phyloP scores from a whole-genome alignment of 2,888 invertebrate genomes.

The Sinelater perroti region DNA sequence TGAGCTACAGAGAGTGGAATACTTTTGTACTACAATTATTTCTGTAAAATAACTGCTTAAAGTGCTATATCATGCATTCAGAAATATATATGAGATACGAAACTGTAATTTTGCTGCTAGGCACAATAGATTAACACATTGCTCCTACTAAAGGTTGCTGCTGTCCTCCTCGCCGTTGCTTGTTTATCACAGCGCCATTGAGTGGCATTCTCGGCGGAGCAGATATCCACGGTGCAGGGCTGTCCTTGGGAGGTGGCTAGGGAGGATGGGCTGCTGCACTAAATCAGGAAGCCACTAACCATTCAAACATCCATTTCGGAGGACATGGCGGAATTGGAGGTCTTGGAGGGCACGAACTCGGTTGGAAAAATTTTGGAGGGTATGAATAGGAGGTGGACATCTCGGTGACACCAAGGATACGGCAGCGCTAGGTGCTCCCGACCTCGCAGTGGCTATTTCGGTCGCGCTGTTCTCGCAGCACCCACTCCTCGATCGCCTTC shows the following conservation, averaged over 20 bases:
- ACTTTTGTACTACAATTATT: no score
- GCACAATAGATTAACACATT: no score
- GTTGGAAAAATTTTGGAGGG: slow-evolving; percentile 16
- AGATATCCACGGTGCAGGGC: slow-evolving; percentile 23
- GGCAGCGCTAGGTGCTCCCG: neutral
- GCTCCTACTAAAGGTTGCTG: slow-evolving; percentile 3
- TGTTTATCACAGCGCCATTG: neutral
- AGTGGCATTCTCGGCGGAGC: slow-evolving; percentile 23
- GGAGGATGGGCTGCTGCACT: slow-evolving; percentile 8
- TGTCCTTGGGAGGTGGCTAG: slow-evolving; percentile 1
- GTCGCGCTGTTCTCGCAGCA: neutral
- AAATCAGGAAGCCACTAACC: no score
- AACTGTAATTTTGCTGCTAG: no score
- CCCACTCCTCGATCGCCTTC: neutral
- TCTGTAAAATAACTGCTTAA: no score
- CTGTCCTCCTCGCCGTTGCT: neutral
- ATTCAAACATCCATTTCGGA: no score
- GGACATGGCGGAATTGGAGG: no score
- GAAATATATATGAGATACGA: no score
- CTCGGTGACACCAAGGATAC: neutral
- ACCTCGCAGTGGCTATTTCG: neutral
- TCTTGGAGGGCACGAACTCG: no score
- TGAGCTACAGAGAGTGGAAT: no score
- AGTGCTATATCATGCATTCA: no score
- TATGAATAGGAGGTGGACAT: neutral